A percentile compares a stretch with the other conserved stretches of the same genome.
These are phyloP conservation scores for Tapera naevia DNA, from an alignment of 2,797 vertebrate species.

Conservation along the genomic window DNA sequence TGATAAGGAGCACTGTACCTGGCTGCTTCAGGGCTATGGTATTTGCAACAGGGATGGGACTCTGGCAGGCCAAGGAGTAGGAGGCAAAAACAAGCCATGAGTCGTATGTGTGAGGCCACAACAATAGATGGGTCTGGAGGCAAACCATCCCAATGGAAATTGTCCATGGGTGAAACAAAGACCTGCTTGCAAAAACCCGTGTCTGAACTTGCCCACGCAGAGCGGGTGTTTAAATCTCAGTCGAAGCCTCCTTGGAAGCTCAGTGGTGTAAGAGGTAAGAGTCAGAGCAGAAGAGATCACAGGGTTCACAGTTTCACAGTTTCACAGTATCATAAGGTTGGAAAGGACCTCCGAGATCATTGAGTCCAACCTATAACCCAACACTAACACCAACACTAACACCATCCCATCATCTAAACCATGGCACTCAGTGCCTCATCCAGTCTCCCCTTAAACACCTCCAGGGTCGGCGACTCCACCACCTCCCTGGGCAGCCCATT, in stretches of 20 bases:
- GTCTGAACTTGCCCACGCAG: conserved; percentile 13
- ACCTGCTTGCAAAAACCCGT: background rate
- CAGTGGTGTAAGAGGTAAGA: background rate
- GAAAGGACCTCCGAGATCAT: no score
- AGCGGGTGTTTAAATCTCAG: background rate
- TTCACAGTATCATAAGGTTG: no score
- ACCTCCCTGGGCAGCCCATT: no score
- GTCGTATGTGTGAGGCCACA: background rate
- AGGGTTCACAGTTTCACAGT: conserved; percentile 15
- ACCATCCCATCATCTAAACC: no score
- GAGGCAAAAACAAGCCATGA: conserved; percentile 36
- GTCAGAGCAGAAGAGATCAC: background rate
- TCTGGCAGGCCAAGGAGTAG: background rate
- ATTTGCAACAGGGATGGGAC: background rate
- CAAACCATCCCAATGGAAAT: conserved; percentile 9
- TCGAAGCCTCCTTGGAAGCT: conserved; percentile 3
- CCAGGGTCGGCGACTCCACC: no score
- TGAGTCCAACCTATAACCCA: no score
- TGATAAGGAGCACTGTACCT: background rate
- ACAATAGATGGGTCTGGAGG: conserved; percentile 1
- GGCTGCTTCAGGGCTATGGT: background rate
- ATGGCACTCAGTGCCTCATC: no score
- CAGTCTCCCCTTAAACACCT: no score
- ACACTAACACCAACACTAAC: no score
- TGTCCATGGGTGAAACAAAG: conserved; percentile 24